Percentiles rank a stretch among this genome's conserved stretches.
Conservation (phyloP, 1,140 invertebrate genomes). For the Zaprionus nigranus region DNA sequence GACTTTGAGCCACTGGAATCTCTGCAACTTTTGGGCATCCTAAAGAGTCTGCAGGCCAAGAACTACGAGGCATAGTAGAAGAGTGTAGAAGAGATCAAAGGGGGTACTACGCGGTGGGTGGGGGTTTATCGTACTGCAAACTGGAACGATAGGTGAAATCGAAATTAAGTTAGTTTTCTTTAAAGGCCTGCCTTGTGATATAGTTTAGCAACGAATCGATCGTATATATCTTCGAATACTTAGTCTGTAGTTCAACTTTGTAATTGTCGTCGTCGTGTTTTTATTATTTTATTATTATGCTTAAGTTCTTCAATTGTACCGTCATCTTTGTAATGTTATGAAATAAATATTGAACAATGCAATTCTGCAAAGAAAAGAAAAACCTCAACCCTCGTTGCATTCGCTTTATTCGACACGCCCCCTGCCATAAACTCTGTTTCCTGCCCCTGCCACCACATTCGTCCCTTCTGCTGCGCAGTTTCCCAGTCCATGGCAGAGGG, state of each 20-base stretch:
- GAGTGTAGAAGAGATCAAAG: background rate
- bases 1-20: conserved; percentile 79
- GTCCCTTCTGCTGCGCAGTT: conserved; percentile 16
- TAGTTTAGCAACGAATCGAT: conserved; percentile 53
- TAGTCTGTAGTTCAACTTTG: conserved; percentile 42
- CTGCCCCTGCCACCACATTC: conserved; percentile 15
- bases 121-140: conserved; percentile 70
- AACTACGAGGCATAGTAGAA: conserved; percentile 58
- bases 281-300: background rate
- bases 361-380: conserved; percentile 32
- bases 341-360: conserved; percentile 59
- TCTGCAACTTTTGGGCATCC: conserved; percentile 73
- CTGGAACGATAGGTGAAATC: conserved; percentile 77
- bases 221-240: conserved; percentile 22
- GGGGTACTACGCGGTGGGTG: conserved; percentile 6
- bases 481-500: conserved; percentile 11
- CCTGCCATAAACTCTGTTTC: conserved; percentile 34
- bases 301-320: conserved; percentile 43
- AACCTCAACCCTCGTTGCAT: conserved; percentile 54
- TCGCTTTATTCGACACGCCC: conserved; percentile 29
- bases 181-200: conserved; percentile 64
- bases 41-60: conserved; percentile 72
- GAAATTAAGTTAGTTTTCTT: conserved; percentile 43
- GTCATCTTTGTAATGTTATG: conserved; percentile 45
- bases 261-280: too few species aligned